A percentile compares a stretch with the other conserved stretches of the same genome.
phyloP scores from a whole-genome alignment of 2,888 invertebrate genomes.

The Papilio gigon region DNA sequence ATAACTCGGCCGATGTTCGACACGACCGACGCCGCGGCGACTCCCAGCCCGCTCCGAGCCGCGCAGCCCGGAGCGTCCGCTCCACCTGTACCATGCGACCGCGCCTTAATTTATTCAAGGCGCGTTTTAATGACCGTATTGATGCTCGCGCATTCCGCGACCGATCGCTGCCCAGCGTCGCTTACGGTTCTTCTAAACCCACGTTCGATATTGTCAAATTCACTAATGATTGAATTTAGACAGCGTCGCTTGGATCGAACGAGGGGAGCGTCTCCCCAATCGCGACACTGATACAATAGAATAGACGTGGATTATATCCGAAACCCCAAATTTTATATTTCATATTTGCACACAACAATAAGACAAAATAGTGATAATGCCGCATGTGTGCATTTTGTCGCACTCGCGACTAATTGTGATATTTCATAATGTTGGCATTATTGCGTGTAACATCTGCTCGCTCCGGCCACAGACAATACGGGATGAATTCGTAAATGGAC shows the following conservation, averaged over 20 bases:
- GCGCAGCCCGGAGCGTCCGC: constrained; percentile 62
- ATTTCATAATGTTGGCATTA: constrained; percentile 73
- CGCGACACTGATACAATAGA: constrained; percentile 75
- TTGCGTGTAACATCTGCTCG: constrained; percentile 74
- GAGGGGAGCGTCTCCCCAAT: constrained; percentile 58
- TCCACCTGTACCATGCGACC: constrained; percentile 72
- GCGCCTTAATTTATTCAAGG: constrained; percentile 66
- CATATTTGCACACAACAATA: constrained; percentile 78
- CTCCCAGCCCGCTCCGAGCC: constrained; percentile 62
- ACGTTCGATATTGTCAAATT: constrained; percentile 57
- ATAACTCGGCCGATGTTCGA: constrained; percentile 72
- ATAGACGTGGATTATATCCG: constrained; percentile 77
- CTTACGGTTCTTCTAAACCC: constrained; percentile 45
- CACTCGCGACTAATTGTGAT: constrained; percentile 81
- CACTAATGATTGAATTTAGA: constrained; percentile 64
- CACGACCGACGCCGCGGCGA: constrained; percentile 51
- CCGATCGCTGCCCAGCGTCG: constrained; percentile 42
- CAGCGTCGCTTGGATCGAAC: constrained; percentile 56
- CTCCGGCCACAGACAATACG: constrained; percentile 29
- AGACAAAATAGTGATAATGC: constrained; percentile 79
- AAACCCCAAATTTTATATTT: constrained; percentile 81
- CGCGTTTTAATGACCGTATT: constrained; percentile 64
- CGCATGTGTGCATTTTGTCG: constrained; percentile 77
- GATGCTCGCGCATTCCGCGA: constrained; percentile 51
- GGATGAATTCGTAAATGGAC: constrained; percentile 20